Evolutionary conservation across 1,140 invertebrate genomes (phyloP).

Genomic region (Drosophila mayri): DNA sequence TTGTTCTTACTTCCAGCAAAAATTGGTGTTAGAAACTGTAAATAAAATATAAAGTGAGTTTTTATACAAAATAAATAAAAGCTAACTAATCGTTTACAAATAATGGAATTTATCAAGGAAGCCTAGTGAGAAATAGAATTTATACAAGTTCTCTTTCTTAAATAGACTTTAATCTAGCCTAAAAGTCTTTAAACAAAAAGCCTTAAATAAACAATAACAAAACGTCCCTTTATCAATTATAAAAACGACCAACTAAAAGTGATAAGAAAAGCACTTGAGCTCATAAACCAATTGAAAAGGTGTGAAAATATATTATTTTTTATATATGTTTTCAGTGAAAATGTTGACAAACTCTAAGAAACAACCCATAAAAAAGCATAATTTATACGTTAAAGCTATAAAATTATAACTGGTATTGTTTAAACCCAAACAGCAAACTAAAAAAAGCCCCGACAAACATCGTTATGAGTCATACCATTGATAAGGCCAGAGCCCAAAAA

Average conservation of each 20-base stretch:
- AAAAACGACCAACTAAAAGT: neutral
- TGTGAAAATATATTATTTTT: slow-evolving; percentile 1
- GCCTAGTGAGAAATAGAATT: neutral
- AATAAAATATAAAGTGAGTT: neutral
- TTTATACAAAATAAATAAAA: neutral
- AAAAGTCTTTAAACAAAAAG: neutral
- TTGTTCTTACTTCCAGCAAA: neutral
- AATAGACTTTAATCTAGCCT: neutral
- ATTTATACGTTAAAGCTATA: neutral
- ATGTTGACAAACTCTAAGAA: neutral
- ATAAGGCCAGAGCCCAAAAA: slow-evolving; percentile 46
- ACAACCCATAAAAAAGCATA: neutral
- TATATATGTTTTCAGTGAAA: neutral
- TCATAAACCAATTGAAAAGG: neutral
- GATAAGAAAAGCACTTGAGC: slow-evolving; percentile 15
- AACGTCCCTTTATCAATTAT: neutral
- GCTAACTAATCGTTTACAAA: neutral
- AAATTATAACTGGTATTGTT: slow-evolving; percentile 14
- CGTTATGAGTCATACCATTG: slow-evolving; percentile 33
- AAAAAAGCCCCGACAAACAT: slow-evolving; percentile 3
- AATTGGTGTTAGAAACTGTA: neutral
- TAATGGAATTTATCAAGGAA: neutral
- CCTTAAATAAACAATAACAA: neutral
- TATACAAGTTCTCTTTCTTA: neutral
- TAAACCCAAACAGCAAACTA: neutral